Evolutionary conservation across 2,797 vertebrate species (phyloP).

Genomic region (Falco novaeseelandiae): DNA sequence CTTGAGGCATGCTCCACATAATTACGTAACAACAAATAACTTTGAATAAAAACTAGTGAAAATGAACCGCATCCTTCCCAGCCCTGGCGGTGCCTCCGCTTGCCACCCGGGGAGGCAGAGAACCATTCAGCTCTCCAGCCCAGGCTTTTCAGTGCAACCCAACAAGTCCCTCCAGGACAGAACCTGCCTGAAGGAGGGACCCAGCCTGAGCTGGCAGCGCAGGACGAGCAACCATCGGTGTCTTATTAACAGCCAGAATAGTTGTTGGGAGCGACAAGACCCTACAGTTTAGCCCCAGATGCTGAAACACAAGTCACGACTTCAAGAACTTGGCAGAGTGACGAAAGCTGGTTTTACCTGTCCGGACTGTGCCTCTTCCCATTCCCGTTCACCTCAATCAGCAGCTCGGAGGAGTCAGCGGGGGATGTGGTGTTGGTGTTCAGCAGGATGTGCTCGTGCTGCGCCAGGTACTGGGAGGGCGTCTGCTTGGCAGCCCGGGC

Average conservation of each 20-base stretch:
- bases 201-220: neutral
- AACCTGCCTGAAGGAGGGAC: neutral
- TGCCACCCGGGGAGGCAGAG: neutral
- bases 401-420: constrained; percentile 92
- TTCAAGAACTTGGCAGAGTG: neutral
- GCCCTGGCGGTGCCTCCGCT: neutral
- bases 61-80: neutral
- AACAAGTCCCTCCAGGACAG: neutral
- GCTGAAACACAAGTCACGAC: neutral
- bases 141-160: neutral
- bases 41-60: constrained; percentile 6
- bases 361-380: constrained; percentile 92
- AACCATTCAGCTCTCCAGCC: neutral
- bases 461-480: constrained; percentile 96
- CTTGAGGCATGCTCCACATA: constrained; percentile 1
- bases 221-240: neutral
- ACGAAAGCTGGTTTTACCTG: constrained; percentile 78
- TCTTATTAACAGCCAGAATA: neutral
- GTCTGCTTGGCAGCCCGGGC: constrained; percentile 98
- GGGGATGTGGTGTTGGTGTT: constrained; percentile 92
- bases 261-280: neutral
- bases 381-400: constrained; percentile 91
- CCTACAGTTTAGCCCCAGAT: neutral
- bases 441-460: constrained; percentile 96
- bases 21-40: constrained; percentile 31